Evolutionary conservation across 2,888 invertebrate genomes (phyloP), one percentile per base, ranked within the genome.

Genomic region (Ormyrus nitidulus): DNA sequence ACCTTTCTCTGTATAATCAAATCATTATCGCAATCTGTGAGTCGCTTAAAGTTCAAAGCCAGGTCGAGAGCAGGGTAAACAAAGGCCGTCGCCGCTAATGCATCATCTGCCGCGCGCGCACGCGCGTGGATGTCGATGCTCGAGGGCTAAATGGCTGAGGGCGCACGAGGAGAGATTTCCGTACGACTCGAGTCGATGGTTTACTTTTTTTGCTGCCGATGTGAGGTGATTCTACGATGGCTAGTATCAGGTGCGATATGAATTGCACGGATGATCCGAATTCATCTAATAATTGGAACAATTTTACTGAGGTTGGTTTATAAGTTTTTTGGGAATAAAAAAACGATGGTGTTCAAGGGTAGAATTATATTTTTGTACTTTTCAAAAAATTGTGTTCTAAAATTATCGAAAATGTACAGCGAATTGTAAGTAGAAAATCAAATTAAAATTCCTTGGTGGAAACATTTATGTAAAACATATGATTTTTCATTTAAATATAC

Each of bases 21-120:
- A n/a, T n/a, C 59, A 11, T 65, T 73, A 65, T 73, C 64, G 10
- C 11, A 49, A 5, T n/a, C 44, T 9, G n/a, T 10, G 46, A 5
- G 49, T 11, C 44, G 19, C 49, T 34, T 34, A 11, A 77, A 77
- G 51, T 58, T 46, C 49, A 34, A 65, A 58, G 51, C 59, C 46
- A 72, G 58, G 61, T 75, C 13, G 46, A 83, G 83, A 80, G 82
- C 74, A 66, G 19, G 46, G 56, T 66, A 84, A 84, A 84, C 77
- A 84, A 10, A 4, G 74, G 62, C 46, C n/a, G 56, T 49, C 59
- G 48, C 7, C 61, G 49, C 75, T 83, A 84, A 84, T 84, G 84
- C 49, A 81, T 81, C 83, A 84, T 85, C 82, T 85, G 85, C 69
- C 76, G 9, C 59, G 13, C 19, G 13, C 19, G 46, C 8, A 5